Percentiles rank a stretch among this genome's conserved stretches.
Conservation (phyloP, 2,888 invertebrate genomes). For the Biston betularia region DNA sequence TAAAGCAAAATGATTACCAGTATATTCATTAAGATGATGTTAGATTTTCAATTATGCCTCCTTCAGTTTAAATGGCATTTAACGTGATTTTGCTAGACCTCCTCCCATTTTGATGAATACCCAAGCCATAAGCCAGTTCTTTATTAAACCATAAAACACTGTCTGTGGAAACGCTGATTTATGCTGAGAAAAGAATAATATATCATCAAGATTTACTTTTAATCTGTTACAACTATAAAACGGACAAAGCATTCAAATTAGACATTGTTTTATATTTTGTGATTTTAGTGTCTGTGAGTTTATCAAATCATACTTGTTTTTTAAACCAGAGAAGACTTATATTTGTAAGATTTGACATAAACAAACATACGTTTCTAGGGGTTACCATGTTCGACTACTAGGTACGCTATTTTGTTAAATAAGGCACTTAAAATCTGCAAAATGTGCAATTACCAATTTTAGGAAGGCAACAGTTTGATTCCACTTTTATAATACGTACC, state of each 20-base stretch:
- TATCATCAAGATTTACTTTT: constrained; percentile 28
- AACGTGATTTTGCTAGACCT: too few relatives aligned
- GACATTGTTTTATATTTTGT: neutral
- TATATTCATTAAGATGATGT: too few relatives aligned
- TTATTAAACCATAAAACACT: constrained; percentile 14
- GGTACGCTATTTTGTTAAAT: neutral
- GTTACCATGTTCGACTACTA: too few relatives aligned
- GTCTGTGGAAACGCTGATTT: constrained; percentile 52
- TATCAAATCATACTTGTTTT: neutral
- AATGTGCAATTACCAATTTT: too few relatives aligned
- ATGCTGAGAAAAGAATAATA: constrained; percentile 22
- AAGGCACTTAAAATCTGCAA: neutral
- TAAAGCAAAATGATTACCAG: too few relatives aligned
- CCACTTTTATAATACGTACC: too few relatives aligned
- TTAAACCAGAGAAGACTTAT: neutral
- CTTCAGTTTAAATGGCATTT: too few relatives aligned
- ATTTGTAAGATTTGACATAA: neutral
- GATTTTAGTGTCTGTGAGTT: neutral
- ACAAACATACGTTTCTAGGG: neutral
- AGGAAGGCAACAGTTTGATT: too few relatives aligned
- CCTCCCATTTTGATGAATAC: too few relatives aligned
- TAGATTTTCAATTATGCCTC: too few relatives aligned
- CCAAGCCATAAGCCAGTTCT: constrained; percentile 8
- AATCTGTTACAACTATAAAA: constrained; percentile 21
- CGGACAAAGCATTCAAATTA: neutral